Conservation (phyloP, 30 jellyfish, hydroid and myxozoan genomes). For the Aurelia aurita region DNA sequence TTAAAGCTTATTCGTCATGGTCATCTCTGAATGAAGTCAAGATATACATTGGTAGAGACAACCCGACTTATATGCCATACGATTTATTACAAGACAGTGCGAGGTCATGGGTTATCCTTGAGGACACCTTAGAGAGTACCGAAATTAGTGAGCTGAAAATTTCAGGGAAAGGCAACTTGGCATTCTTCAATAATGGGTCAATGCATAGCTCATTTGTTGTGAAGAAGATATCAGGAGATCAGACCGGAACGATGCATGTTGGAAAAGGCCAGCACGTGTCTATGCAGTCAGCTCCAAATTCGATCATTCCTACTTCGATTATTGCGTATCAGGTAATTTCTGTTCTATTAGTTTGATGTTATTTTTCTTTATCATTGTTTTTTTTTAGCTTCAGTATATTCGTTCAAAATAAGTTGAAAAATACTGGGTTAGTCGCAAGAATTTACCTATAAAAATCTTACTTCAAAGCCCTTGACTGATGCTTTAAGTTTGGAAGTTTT, state of each 20-base stretch:
- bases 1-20: conserved; percentile 32
- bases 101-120: conserved; percentile 61
- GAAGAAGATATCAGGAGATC: conserved; percentile 44
- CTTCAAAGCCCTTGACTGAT: too few species aligned
- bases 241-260: conserved; percentile 56
- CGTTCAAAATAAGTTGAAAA: too few species aligned
- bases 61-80: conserved; percentile 29
- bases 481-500: too few species aligned
- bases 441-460: too few species aligned
- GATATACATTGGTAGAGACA: conserved; percentile 44
- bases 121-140: neutral
- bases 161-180: conserved; percentile 57
- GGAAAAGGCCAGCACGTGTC: conserved; percentile 47
- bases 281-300: conserved; percentile 34
- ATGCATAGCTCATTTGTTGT: neutral
- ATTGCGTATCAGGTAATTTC: conserved; percentile 42
- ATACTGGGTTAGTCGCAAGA: too few species aligned
- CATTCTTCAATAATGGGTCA: conserved; percentile 16
- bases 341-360: too few species aligned
- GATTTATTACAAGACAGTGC: conserved; percentile 55
- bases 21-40: conserved; percentile 50
- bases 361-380: too few species aligned
- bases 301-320: conserved; percentile 52
- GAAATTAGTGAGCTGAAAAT: conserved; percentile 29
- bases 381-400: too few species aligned